A percentile compares a stretch with the other conserved stretches of the same genome.
These are phyloP conservation scores for Panurus biarmicus DNA, from an alignment of 2,113 vertebrate genomes.

Conservation along the genomic window DNA sequence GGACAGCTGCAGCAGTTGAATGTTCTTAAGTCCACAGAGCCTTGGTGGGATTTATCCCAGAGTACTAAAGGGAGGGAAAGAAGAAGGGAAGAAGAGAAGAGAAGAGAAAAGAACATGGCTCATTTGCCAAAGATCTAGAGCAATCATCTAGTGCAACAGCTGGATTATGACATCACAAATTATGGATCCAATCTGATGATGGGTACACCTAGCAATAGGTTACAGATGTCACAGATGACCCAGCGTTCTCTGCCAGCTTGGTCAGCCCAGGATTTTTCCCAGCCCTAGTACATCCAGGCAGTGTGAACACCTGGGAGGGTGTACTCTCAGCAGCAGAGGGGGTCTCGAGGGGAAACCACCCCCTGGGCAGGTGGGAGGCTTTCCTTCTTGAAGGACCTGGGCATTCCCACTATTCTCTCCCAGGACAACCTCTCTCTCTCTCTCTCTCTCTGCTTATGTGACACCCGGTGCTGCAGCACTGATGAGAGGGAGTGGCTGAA, in stretches of 20 bases:
- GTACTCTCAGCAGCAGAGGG: not conserved
- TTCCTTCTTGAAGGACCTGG: not conserved
- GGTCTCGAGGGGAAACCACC: not conserved
- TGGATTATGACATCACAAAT: not conserved
- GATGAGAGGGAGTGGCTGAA: not conserved
- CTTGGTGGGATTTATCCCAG: not conserved
- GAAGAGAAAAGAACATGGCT: not conserved
- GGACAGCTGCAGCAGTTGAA: not conserved
- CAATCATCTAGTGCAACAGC: not conserved
- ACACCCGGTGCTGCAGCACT: fast-evolving
- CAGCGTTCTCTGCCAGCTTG: not conserved
- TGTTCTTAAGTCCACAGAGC: not conserved
- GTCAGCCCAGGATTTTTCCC: not conserved
- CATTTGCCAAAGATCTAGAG: not conserved
- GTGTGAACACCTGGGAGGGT: not conserved
- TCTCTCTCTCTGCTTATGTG: not conserved
- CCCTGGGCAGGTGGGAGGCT: not conserved
- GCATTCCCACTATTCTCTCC: not conserved
- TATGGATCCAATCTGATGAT: not conserved
- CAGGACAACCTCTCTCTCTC: not conserved
- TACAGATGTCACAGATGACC: not conserved
- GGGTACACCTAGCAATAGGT: not conserved
- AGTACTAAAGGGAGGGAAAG: not conserved
- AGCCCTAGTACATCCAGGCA: not conserved
- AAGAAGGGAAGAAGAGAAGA: not conserved